A percentile compares a stretch with the other conserved stretches of the same genome.
phyloP scores from a whole-genome alignment of 2,888 invertebrate genomes.

The Eilema griseolum region DNA sequence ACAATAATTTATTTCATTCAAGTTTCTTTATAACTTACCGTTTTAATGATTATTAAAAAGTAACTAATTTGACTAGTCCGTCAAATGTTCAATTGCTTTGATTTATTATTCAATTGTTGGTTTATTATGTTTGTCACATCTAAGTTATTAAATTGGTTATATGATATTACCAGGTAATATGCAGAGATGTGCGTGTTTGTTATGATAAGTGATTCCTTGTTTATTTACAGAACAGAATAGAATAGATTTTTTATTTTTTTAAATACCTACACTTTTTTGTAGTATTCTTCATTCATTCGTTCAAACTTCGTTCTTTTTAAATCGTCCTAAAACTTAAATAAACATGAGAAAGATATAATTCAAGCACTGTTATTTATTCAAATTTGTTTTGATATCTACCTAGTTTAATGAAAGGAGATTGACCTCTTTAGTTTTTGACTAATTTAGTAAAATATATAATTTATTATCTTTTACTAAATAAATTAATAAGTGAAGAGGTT shows the following conservation, averaged over 20 bases:
- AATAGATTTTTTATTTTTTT: too few species aligned
- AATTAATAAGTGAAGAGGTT: neutral
- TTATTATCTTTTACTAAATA: neutral
- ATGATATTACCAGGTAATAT: neutral
- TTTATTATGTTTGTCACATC: neutral
- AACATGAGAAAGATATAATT: neutral
- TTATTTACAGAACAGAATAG: neutral
- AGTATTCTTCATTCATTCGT: too few species aligned
- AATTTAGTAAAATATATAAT: too few species aligned
- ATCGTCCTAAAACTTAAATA: neutral
- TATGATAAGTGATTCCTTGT: neutral
- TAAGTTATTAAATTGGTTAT: too few species aligned
- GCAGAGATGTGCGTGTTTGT: neutral
- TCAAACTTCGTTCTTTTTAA: neutral
- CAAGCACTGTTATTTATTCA: neutral
- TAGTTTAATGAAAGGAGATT: neutral
- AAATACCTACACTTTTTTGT: too few species aligned
- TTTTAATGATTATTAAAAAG: too few species aligned
- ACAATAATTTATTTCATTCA: too few species aligned
- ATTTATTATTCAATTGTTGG: neutral
- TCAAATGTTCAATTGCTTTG: neutral
- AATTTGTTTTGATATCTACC: neutral
- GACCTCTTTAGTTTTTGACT: neutral
- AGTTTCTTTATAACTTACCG: too few species aligned
- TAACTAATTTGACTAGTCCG: too few species aligned